Evolutionary conservation across 2,797 vertebrate species (phyloP).

Genomic region (Poeciliopsis infans): DNA sequence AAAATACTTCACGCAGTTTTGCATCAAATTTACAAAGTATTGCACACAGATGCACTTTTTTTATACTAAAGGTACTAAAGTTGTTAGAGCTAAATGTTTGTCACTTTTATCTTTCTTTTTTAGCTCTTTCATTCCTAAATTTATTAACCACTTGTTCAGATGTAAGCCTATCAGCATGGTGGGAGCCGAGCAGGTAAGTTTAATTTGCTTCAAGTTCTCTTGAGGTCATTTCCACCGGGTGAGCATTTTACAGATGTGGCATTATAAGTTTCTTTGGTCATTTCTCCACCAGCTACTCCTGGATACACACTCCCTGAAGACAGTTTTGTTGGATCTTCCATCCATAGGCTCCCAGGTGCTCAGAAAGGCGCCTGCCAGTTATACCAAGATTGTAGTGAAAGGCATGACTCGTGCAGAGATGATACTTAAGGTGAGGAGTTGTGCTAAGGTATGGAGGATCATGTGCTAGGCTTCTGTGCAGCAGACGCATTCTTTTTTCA

Average conservation of each 20-base stretch:
- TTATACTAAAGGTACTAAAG: neutral
- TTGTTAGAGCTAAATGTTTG: conserved; percentile 22
- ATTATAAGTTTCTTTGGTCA: conserved; percentile 2
- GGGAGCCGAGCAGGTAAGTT: conserved; percentile 95
- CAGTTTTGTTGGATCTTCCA: conserved; percentile 93
- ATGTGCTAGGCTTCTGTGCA: neutral
- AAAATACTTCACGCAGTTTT: conserved; percentile 99
- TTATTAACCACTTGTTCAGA: conserved; percentile 98
- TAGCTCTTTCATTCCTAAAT: conserved; percentile 99
- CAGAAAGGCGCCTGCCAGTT: conserved; percentile 97
- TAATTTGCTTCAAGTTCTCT: neutral
- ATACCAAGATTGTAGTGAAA: conserved; percentile 99
- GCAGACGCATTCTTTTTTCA: neutral
- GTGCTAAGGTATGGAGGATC: neutral
- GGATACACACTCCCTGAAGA: conserved; percentile 98
- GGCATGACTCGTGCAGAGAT: conserved; percentile 99
- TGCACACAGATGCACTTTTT: neutral
- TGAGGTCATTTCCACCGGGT: neutral
- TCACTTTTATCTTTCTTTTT: conserved; percentile 41
- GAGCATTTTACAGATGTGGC: neutral
- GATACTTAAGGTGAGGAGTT: conserved; percentile 94
- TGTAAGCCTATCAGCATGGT: conserved; percentile 99
- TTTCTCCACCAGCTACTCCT: conserved; percentile 87
- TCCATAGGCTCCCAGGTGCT: conserved; percentile 98
- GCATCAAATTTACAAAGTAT: conserved; percentile 99